Conservation (phyloP, 2,888 invertebrate species). For the Agrypnus murinus region DNA sequence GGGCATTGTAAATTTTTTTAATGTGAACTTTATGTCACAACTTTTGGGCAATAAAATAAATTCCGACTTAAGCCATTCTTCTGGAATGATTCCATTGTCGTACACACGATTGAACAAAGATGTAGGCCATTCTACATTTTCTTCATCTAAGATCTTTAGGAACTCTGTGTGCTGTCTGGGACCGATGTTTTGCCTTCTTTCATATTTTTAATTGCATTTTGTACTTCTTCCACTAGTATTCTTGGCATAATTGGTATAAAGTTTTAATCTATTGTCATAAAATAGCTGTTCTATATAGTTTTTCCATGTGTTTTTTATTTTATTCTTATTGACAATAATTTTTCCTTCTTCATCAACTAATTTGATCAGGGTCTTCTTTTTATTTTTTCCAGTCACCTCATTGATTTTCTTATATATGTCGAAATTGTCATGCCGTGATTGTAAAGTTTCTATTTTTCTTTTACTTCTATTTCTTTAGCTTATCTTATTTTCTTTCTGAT, state of each 20-base stretch:
- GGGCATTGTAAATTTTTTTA: no score
- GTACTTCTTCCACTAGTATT: not conserved
- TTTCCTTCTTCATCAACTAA: not conserved
- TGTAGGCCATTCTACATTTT: not conserved
- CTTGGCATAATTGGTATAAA: no score
- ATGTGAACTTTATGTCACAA: no score
- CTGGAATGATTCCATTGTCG: not conserved
- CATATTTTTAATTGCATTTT: not conserved
- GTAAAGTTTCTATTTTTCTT: no score
- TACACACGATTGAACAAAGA: conserved; percentile 1
- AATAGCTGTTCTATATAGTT: not conserved
- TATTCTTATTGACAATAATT: not conserved
- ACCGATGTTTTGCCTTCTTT: not conserved
- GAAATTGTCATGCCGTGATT: conserved; percentile 7
- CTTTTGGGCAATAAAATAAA: conserved; percentile 7
- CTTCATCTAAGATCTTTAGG: not conserved
- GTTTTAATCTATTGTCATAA: not conserved
- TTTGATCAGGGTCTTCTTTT: not conserved
- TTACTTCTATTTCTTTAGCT: conserved; percentile 3
- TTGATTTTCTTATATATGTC: conserved; percentile 12
- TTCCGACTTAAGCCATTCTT: not conserved
- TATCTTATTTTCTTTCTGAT: not conserved
- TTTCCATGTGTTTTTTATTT: not conserved
- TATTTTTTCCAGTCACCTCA: not conserved
- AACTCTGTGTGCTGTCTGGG: not conserved